A percentile compares a stretch with the other conserved stretches of the same genome.
phyloP scores from a whole-genome alignment of 2,797 vertebrate genomes.

The Anas flavirostris region DNA sequence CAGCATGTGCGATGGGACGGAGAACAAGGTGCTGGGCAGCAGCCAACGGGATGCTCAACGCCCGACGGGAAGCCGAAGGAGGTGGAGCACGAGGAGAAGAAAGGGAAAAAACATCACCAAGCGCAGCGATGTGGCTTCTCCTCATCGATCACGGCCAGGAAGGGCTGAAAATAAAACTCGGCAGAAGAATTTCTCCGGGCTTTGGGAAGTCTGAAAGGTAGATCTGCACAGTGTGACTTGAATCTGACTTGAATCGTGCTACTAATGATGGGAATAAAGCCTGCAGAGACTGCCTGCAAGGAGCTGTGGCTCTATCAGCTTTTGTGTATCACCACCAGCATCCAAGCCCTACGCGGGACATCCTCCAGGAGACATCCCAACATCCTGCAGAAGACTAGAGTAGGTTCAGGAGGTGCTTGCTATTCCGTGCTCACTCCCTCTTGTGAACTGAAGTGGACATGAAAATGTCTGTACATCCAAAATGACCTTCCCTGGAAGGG shows the following conservation, averaged over 20 bases:
- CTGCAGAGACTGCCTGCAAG: not conserved
- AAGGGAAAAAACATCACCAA: not conserved
- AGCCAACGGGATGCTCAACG: not conserved
- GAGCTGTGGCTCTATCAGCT: not conserved
- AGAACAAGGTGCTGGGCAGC: not conserved
- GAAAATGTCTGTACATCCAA: not conserved
- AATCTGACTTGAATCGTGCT: not conserved
- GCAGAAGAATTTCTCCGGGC: not conserved
- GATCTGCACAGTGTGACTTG: not conserved
- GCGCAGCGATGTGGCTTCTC: not conserved
- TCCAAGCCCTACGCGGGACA: fast-evolving
- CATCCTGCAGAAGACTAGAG: not conserved
- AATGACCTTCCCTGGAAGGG: not conserved
- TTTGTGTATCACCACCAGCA: not conserved
- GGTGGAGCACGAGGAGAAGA: not conserved
- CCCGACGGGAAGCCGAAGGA: not conserved
- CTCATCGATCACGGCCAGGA: not conserved
- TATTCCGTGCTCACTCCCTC: not conserved
- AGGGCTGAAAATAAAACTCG: not conserved
- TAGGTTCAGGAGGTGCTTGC: not conserved
- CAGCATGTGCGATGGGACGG: not conserved
- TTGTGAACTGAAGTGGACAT: not conserved
- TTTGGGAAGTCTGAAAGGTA: not conserved
- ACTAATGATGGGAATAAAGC: not conserved
- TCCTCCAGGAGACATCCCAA: not conserved